Conservation (phyloP, 2,888 invertebrate species). For the Platerodrilus igneus region DNA sequence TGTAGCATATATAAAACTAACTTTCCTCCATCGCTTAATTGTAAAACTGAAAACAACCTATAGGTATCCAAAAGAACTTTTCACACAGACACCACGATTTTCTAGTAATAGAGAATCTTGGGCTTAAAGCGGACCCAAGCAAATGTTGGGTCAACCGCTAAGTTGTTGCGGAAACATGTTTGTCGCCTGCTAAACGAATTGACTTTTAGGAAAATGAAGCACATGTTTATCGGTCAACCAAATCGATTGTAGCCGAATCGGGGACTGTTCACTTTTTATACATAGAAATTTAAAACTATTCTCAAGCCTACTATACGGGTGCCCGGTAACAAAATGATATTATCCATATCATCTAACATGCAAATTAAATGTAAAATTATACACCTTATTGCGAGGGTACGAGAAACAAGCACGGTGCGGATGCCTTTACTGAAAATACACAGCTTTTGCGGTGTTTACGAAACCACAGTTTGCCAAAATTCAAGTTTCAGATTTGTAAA, state of each 20-base stretch:
- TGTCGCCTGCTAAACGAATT: slow-evolving; percentile 15
- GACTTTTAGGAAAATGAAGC: too few species aligned
- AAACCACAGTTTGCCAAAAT: slow-evolving; percentile 35
- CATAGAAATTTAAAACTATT: slow-evolving; percentile 49
- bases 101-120: too few species aligned
- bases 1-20: too few species aligned
- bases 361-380: slow-evolving; percentile 49
- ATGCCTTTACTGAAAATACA: slow-evolving; percentile 40
- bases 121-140: too few species aligned
- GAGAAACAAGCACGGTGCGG: slow-evolving; percentile 33
- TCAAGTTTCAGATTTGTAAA: slow-evolving; percentile 38
- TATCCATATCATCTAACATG: slow-evolving; percentile 48
- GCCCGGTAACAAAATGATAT: slow-evolving; percentile 46
- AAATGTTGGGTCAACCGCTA: too few species aligned
- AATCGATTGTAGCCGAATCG: slow-evolving; percentile 32
- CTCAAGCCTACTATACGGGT: slow-evolving; percentile 45
- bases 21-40: too few species aligned
- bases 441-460: slow-evolving; percentile 38
- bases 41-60: too few species aligned
- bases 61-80: too few species aligned
- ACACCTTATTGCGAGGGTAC: slow-evolving; percentile 45
- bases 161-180: slow-evolving; percentile 22
- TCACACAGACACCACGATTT: too few species aligned
- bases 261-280: slow-evolving; percentile 48
- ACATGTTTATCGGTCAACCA: slow-evolving; percentile 20